Conservation (phyloP, 2,113 vertebrate species). For the Sorex fumeus region DNA sequence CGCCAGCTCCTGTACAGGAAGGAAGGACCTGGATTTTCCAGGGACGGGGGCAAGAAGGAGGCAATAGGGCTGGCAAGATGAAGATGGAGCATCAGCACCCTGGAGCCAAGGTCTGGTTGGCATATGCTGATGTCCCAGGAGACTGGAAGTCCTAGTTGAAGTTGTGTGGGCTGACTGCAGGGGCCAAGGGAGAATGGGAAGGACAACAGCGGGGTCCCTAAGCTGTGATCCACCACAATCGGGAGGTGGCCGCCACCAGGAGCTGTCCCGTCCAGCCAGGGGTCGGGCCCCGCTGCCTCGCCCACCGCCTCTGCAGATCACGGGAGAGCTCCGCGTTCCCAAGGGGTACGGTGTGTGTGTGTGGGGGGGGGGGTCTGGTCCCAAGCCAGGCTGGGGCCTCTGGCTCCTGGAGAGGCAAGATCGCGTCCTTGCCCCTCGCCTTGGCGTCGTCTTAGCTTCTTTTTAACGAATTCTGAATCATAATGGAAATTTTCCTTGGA, state of each 20-base stretch:
- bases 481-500: slow-evolving; percentile 79
- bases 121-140: not conserved
- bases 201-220: not conserved
- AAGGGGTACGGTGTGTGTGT: too few relatives aligned
- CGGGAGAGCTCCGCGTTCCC: too few relatives aligned
- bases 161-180: not conserved
- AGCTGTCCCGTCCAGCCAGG: not conserved
- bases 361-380: not conserved
- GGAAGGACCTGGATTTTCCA: not conserved
- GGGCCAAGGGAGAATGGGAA: not conserved
- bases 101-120: not conserved
- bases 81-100: not conserved
- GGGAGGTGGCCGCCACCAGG: not conserved
- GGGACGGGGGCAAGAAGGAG: not conserved
- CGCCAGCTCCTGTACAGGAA: too few relatives aligned
- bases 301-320: not conserved
- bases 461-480: slow-evolving; percentile 85
- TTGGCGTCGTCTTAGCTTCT: slow-evolving; percentile 60
- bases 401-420: not conserved
- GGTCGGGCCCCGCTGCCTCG: too few relatives aligned
- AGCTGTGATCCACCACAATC: not conserved
- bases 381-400: not conserved
- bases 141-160: not conserved
- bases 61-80: not conserved
- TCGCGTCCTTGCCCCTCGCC: not conserved